Evolutionary conservation across 2,113 vertebrate genomes (phyloP).

Genomic region (Microcebus griseorufus): DNA sequence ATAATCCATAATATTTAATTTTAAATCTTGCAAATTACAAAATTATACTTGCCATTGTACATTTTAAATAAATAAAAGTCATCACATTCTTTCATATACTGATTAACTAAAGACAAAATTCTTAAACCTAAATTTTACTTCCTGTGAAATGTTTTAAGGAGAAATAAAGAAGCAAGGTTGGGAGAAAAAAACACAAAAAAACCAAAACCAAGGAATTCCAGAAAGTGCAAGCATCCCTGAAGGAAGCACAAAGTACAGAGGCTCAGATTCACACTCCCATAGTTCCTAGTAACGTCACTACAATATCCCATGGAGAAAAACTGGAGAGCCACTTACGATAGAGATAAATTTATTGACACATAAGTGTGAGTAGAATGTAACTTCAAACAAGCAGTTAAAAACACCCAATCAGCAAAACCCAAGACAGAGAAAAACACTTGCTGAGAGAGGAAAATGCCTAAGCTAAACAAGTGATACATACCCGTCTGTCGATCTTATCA

Average conservation of each 20-base stretch:
- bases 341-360: conserved; percentile 68
- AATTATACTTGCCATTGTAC: conserved; percentile 51
- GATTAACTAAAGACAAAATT: conserved; percentile 38
- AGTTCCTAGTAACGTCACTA: conserved; percentile 70
- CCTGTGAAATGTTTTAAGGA: conserved; percentile 23
- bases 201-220: conserved; percentile 49
- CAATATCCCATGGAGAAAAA: conserved; percentile 56
- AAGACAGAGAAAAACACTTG: conserved; percentile 83
- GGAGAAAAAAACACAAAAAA: conserved; percentile 35
- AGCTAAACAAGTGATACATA: conserved; percentile 89
- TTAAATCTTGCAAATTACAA: conserved; percentile 32
- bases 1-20: conserved; percentile 26
- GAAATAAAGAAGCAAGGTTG: conserved; percentile 60
- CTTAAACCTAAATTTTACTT: conserved; percentile 44
- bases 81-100: background rate
- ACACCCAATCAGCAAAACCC: conserved; percentile 81
- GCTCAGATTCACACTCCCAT: conserved; percentile 51
- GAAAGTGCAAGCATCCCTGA: conserved; percentile 51
- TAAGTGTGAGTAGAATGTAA: conserved; percentile 83
- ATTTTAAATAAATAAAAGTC: conserved; percentile 40
- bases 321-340: conserved; percentile 59
- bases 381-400: conserved; percentile 86
- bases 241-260: conserved; percentile 71
- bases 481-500: conserved; percentile 99
- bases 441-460: conserved; percentile 83